Conservation (phyloP, 2,797 vertebrate species). For the Macroramphosus scolopax region DNA sequence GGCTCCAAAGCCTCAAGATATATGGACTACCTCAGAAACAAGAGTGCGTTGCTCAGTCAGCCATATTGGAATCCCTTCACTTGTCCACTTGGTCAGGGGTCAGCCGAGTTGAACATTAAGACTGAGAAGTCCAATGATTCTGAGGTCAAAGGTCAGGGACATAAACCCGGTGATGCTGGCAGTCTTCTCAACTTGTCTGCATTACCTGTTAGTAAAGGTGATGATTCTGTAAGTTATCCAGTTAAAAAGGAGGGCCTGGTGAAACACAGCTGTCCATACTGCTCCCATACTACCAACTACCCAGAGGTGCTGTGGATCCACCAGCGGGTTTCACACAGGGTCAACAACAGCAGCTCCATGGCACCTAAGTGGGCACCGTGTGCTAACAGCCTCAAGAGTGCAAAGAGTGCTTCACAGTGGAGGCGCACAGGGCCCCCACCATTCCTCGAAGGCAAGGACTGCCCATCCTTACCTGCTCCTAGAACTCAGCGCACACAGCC, state of each 20-base stretch:
- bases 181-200: conserved; percentile 75
- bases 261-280: conserved; percentile 90
- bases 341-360: conserved; percentile 84
- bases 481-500: conserved; percentile 86
- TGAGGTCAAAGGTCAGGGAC: conserved; percentile 52
- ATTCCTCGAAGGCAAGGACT: conserved; percentile 91
- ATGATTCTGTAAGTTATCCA: background rate
- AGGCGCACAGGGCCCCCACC: conserved; percentile 94
- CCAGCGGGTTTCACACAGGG: conserved; percentile 89
- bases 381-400: conserved; percentile 75
- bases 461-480: conserved; percentile 83
- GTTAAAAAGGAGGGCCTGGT: conserved; percentile 79
- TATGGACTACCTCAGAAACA: conserved; percentile 76
- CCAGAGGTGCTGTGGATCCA: conserved; percentile 98
- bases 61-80: conserved; percentile 68
- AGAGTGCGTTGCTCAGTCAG: conserved; percentile 73
- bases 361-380: conserved; percentile 90
- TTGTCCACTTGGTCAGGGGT: conserved; percentile 52
- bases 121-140: conserved; percentile 31
- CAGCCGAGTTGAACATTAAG: conserved; percentile 46
- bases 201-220: conserved; percentile 35
- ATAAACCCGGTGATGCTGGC: conserved; percentile 27
- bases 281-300: conserved; percentile 88
- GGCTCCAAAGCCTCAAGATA: conserved; percentile 73
- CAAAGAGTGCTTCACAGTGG: conserved; percentile 79